phyloP scores from a whole-genome alignment of 2,797 vertebrate genomes.

The Hapalemur alaotrensis region DNA sequence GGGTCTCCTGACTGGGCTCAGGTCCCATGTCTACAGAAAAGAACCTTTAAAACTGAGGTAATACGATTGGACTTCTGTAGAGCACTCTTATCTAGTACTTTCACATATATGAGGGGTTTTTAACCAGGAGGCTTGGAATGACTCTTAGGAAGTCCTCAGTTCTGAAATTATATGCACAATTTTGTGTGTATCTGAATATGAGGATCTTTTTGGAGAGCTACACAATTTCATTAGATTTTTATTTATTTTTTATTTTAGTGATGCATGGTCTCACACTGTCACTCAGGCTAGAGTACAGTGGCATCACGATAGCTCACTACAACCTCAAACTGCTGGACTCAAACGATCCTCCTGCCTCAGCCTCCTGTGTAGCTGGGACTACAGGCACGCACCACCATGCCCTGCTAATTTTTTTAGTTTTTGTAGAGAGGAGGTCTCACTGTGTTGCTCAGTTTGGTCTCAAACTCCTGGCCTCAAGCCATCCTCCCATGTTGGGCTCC shows the following conservation, averaged over 20 bases:
- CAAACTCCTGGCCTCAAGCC: background rate
- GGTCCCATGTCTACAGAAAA: conserved; percentile 83
- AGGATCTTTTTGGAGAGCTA: background rate
- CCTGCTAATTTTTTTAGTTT: background rate
- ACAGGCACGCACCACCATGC: background rate
- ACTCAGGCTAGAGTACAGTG: background rate
- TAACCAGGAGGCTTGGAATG: background rate
- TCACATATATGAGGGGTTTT: background rate
- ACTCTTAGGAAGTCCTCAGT: background rate
- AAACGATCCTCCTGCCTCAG: background rate
- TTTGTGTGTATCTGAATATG: background rate
- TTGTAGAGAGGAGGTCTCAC: background rate
- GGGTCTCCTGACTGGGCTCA: conserved; percentile 90
- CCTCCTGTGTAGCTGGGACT: background rate
- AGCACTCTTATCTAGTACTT: background rate
- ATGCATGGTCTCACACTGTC: background rate
- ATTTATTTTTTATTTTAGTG: background rate
- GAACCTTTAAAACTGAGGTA: conserved; percentile 87
- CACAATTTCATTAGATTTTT: background rate
- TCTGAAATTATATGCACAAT: background rate
- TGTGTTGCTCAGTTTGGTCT: background rate
- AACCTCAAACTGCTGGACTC: background rate
- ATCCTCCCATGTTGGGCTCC: background rate
- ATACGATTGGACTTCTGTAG: background rate
- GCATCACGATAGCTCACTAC: background rate